phyloP scores from a whole-genome alignment of 2,113 vertebrate species.

The Anser brachyrhynchus region DNA sequence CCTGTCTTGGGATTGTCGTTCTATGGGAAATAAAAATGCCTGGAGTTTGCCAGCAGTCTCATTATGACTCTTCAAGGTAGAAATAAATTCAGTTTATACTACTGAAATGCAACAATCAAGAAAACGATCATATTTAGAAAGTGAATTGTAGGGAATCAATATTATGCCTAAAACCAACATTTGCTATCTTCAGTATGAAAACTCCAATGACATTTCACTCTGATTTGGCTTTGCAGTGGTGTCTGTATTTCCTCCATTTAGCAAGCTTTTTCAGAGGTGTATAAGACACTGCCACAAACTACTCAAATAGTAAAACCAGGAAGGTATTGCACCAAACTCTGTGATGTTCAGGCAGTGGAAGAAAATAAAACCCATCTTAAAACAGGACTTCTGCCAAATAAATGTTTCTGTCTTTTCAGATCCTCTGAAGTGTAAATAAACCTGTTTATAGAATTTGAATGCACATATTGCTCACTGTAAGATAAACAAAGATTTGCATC shows the following conservation, averaged over 20 bases:
- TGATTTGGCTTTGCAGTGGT: background rate
- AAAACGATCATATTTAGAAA: background rate
- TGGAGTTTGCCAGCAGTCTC: background rate
- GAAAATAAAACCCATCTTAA: background rate
- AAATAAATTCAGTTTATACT: background rate
- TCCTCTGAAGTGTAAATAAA: background rate
- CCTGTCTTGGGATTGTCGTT: background rate
- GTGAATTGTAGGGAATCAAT: background rate
- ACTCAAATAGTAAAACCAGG: background rate
- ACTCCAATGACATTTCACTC: background rate
- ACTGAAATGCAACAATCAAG: background rate
- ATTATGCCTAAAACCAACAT: background rate
- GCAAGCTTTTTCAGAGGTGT: background rate
- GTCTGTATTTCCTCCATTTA: background rate
- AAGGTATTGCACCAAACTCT: background rate
- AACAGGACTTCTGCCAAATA: background rate
- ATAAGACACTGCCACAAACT: background rate
- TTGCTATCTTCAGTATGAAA: background rate
- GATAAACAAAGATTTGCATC: background rate
- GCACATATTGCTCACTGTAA: background rate
- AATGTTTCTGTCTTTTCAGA: background rate
- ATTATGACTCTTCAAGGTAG: background rate
- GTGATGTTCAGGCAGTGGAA: background rate
- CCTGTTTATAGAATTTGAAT: background rate
- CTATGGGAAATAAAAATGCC: background rate